Evolutionary conservation across 1,140 invertebrate genomes (phyloP).

Genomic region (Manduca sexta): DNA sequence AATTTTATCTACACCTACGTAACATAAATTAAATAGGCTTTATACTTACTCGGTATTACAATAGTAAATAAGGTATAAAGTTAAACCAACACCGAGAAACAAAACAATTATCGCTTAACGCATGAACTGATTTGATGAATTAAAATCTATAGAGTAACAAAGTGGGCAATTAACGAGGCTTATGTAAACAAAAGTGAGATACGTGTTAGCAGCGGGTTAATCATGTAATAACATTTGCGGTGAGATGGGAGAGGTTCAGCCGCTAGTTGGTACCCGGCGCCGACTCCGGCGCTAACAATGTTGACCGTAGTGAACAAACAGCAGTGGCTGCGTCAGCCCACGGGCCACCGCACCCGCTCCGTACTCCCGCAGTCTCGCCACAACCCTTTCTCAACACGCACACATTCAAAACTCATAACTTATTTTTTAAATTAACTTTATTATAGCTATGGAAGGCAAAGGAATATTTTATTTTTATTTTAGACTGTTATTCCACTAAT

Average conservation of each 20-base stretch:
- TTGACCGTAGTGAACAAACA: constrained; percentile 61
- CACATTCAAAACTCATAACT: constrained; percentile 28
- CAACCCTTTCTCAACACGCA: constrained; percentile 29
- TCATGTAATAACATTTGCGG: constrained; percentile 64
- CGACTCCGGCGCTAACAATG: constrained; percentile 59
- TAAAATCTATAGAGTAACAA: constrained; percentile 12
- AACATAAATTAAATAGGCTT: too few relatives aligned
- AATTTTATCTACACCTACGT: too few relatives aligned
- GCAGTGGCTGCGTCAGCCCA: constrained; percentile 46
- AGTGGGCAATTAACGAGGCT: constrained; percentile 39
- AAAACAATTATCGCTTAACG: too few relatives aligned
- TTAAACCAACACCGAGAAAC: too few relatives aligned
- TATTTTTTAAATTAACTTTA: constrained; percentile 4
- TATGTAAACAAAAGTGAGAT: constrained; percentile 35
- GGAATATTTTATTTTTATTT: too few relatives aligned
- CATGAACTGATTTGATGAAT: too few relatives aligned
- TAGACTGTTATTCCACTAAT: too few relatives aligned
- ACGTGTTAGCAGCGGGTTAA: constrained; percentile 47
- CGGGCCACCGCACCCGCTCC: constrained; percentile 30
- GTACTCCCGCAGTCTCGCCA: constrained; percentile 20
- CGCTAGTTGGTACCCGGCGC: constrained; percentile 1
- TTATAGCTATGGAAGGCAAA: too few relatives aligned
- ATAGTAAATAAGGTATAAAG: too few relatives aligned
- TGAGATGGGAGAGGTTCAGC: constrained; percentile 14
- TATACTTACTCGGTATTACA: too few relatives aligned